Conservation (phyloP, 2,888 invertebrate genomes). For the Gymnocheta viridis region DNA sequence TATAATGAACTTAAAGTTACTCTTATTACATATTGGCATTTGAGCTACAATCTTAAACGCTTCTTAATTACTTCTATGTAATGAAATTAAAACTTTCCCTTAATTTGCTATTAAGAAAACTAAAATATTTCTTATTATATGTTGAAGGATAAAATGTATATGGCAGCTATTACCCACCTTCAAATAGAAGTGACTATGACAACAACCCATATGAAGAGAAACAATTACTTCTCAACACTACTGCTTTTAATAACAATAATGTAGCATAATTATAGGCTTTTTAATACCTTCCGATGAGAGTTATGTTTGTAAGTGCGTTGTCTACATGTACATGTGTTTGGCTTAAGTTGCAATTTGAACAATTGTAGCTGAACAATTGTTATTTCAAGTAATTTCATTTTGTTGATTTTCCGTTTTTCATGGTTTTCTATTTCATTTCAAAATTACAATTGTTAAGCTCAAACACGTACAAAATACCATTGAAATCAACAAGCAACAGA, state of each 20-base stretch:
- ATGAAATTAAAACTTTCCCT: constrained; percentile 15
- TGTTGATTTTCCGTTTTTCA: constrained; percentile 41
- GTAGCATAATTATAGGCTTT: constrained; percentile 57
- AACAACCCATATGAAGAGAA: background rate
- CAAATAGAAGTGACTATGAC: background rate
- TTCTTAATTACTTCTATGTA: background rate
- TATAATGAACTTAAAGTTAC: too few relatives aligned
- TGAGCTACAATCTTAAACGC: background rate
- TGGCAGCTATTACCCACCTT: constrained; percentile 21
- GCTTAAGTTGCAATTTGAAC: constrained; percentile 42
- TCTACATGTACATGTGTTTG: background rate
- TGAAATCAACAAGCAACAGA: constrained; percentile 45
- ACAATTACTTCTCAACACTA: background rate
- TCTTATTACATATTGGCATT: too few relatives aligned
- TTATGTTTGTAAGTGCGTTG: background rate
- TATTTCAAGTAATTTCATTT: constrained; percentile 45
- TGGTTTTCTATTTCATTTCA: constrained; percentile 56
- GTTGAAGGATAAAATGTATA: constrained; percentile 11
- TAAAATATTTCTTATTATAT: constrained; percentile 27
- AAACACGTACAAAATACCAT: background rate
- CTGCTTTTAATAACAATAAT: constrained; percentile 28
- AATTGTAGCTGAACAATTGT: constrained; percentile 39
- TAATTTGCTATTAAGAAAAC: background rate
- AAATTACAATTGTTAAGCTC: constrained; percentile 44
- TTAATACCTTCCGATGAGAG: background rate